phyloP scores from a whole-genome alignment of 2,888 invertebrate species.

The Netelia melanura region DNA sequence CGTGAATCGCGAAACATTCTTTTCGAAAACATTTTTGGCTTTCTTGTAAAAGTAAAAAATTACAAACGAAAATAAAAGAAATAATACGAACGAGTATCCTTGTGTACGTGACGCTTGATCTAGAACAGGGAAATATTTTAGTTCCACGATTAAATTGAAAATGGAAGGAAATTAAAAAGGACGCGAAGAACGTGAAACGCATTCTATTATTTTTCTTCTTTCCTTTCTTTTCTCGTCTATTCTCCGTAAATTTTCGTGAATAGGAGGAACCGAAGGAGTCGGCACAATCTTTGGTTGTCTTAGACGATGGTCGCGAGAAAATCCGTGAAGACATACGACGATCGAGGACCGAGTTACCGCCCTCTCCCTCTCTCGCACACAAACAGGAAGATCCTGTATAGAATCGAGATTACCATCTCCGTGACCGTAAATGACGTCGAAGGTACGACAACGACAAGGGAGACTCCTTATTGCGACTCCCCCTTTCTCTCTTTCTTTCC shows the following conservation, averaged over 20 bases:
- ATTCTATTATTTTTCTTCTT: not conserved
- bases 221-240: slow-evolving; percentile 44
- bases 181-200: not conserved
- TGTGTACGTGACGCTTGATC: too few species aligned
- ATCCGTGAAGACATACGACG: slow-evolving; percentile 30
- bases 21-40: too few species aligned
- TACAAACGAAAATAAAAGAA: too few species aligned
- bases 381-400: not conserved
- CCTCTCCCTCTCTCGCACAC: not conserved
- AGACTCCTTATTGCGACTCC: not conserved
- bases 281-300: slow-evolving; percentile 36
- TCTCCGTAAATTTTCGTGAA: slow-evolving; percentile 38
- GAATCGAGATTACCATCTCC: slow-evolving; percentile 62
- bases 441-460: slow-evolving; percentile 50
- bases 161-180: too few species aligned
- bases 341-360: slow-evolving; percentile 35
- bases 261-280: slow-evolving; percentile 16
- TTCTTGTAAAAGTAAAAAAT: too few species aligned
- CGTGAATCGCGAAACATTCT: too few species aligned
- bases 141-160: too few species aligned
- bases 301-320: slow-evolving; percentile 2
- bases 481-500: not conserved
- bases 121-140: too few species aligned
- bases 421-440: slow-evolving; percentile 61
- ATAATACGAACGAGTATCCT: too few species aligned